Evolutionary conservation across 2,113 vertebrate genomes (phyloP).

Genomic region (Epinephelus moara): DNA sequence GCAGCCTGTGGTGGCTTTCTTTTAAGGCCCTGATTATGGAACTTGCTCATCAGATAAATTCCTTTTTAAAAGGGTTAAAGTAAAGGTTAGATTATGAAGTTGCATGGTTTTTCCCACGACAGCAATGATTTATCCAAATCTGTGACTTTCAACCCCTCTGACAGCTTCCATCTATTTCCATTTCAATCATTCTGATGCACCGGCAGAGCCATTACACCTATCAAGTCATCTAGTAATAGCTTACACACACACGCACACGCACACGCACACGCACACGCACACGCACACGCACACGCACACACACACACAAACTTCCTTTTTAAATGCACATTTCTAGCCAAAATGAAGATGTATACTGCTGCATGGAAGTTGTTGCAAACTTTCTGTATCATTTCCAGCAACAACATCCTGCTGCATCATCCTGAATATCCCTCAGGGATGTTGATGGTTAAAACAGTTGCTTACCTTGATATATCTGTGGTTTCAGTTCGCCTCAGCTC

Average conservation of each 20-base stretch:
- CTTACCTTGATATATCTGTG: not conserved
- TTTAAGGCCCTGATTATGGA: conserved; percentile 41
- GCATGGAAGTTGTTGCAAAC: not conserved
- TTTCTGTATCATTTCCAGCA: not conserved
- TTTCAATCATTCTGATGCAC: conserved; percentile 60
- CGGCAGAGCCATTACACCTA: conserved; percentile 53
- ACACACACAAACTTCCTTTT: conserved; percentile 25
- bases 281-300: conserved; percentile 19
- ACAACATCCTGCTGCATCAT: not conserved
- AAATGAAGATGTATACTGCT: conserved; percentile 25
- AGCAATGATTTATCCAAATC: conserved; percentile 46
- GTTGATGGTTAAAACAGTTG: not conserved
- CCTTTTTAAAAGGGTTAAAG: conserved; percentile 10
- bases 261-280: conserved; percentile 1
- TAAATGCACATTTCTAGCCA: not conserved
- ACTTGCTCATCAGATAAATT: conserved; percentile 16
- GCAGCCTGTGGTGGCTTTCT: conserved; percentile 41
- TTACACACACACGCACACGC: conserved; percentile 16
- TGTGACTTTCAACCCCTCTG: conserved; percentile 52
- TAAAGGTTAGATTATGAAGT: conserved; percentile 46
- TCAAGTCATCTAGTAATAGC: conserved; percentile 57
- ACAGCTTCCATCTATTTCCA: conserved; percentile 59
- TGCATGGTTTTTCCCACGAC: conserved; percentile 1
- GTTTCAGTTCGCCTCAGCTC: not conserved
- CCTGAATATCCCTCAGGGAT: not conserved